Evolutionary conservation across 2,888 invertebrate species (phyloP).

Genomic region (Noctua janthina): DNA sequence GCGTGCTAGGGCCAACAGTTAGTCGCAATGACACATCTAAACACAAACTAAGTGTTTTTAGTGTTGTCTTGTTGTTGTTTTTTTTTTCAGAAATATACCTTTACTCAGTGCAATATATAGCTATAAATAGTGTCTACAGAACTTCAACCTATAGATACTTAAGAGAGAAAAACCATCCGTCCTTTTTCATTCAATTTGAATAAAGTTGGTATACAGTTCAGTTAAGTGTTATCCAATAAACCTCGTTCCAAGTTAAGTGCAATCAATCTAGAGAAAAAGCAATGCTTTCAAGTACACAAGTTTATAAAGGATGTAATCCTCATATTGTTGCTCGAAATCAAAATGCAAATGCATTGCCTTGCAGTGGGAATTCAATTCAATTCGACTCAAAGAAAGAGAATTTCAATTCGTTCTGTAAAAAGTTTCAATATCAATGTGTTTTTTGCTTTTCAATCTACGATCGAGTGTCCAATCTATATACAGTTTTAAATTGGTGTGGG

Average conservation of each 20-base stretch:
- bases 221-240: neutral
- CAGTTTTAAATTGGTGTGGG: slow-evolving; percentile 7
- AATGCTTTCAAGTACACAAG: slow-evolving; percentile 5
- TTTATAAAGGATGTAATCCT: slow-evolving; percentile 18
- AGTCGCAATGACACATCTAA: no score
- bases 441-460: slow-evolving; percentile 19
- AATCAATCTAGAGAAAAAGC: neutral
- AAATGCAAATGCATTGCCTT: slow-evolving; percentile 51
- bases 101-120: neutral
- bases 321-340: slow-evolving; percentile 23
- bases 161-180: neutral
- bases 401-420: slow-evolving; percentile 40
- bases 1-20: no score
- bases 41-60: no score
- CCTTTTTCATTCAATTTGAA: neutral
- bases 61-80: no score
- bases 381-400: slow-evolving; percentile 36
- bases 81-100: no score
- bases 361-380: slow-evolving; percentile 31
- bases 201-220: neutral
- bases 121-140: neutral
- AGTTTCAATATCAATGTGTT: slow-evolving; percentile 24
- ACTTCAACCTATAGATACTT: neutral
- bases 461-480: slow-evolving; percentile 11
- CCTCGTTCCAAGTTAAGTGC: neutral